Percentiles rank a stretch among this genome's conserved stretches.
phyloP scores from a whole-genome alignment of 2,113 vertebrate genomes.

The Odobenus rosmarus region DNA sequence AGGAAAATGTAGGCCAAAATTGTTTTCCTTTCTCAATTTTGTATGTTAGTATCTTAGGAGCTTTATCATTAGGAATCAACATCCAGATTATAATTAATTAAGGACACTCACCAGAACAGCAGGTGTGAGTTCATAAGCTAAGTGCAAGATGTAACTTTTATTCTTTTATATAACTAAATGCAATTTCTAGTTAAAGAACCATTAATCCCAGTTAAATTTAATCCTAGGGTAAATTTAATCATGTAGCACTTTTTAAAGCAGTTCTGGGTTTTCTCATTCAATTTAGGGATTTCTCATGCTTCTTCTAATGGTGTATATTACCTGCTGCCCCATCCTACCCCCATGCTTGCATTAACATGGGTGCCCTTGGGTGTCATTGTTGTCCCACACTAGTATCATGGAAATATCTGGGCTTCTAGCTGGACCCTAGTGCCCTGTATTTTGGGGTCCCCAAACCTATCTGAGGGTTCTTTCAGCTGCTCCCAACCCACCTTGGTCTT shows the following conservation, averaged over 20 bases:
- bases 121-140: not conserved
- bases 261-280: not conserved
- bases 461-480: fast-evolving
- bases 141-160: not conserved
- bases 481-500: not conserved
- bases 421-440: not conserved
- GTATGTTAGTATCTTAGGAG: not conserved
- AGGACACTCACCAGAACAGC: not conserved
- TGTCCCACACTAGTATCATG: not conserved
- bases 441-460: not conserved
- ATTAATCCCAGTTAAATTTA: constrained; percentile 1
- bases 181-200: constrained; percentile 38
- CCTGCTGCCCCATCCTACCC: fast-evolving
- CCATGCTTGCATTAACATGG: not conserved
- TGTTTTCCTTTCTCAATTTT: not conserved
- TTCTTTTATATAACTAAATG: constrained; percentile 1
- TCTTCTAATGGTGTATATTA: not conserved
- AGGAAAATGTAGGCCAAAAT: not conserved
- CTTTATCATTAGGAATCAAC: not conserved
- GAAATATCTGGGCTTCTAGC: not conserved
- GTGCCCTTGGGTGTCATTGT: not conserved
- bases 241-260: not conserved
- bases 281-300: not conserved
- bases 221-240: not conserved
- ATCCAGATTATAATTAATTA: not conserved